Percentiles rank a stretch among this genome's conserved stretches.
These are phyloP conservation scores for Semotilus atromaculatus DNA, from an alignment of 2,797 vertebrate species.

Conservation along the genomic window DNA sequence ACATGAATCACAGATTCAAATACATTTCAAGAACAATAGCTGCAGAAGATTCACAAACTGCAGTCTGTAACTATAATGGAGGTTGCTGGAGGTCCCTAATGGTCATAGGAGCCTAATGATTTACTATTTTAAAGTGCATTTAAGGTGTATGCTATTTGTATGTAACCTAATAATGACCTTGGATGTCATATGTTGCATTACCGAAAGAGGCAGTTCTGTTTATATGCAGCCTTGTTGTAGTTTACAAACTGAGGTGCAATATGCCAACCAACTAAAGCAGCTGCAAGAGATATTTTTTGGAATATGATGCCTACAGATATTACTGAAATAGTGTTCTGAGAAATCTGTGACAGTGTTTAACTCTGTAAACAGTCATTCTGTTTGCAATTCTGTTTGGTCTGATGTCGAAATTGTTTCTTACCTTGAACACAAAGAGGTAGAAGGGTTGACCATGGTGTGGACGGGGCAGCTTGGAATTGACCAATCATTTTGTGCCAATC, in stretches of 20 bases:
- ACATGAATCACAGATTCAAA: not conserved
- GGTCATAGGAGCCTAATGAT: conserved; percentile 27
- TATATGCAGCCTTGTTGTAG: not conserved
- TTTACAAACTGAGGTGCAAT: not conserved
- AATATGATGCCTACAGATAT: not conserved
- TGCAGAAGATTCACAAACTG: not conserved
- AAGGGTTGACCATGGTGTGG: not conserved
- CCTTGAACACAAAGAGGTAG: not conserved
- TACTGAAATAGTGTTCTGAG: conserved; percentile 8
- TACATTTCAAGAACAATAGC: not conserved
- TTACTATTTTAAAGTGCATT: conserved; percentile 17
- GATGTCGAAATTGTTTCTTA: not conserved
- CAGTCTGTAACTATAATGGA: conserved; percentile 27
- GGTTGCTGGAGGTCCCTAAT: conserved; percentile 35
- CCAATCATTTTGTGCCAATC: not conserved
- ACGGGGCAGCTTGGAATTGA: not conserved
- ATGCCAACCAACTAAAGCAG: not conserved
- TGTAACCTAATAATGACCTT: not conserved
- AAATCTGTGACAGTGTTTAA: conserved; percentile 13
- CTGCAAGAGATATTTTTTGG: not conserved
- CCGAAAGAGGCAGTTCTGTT: not conserved
- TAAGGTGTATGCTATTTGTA: not conserved
- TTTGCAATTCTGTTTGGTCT: conserved; percentile 30
- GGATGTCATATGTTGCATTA: not conserved
- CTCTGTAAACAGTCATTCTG: conserved; percentile 44